phyloP scores from a whole-genome alignment of 2,113 vertebrate genomes.

The Etheostoma spectabile region DNA sequence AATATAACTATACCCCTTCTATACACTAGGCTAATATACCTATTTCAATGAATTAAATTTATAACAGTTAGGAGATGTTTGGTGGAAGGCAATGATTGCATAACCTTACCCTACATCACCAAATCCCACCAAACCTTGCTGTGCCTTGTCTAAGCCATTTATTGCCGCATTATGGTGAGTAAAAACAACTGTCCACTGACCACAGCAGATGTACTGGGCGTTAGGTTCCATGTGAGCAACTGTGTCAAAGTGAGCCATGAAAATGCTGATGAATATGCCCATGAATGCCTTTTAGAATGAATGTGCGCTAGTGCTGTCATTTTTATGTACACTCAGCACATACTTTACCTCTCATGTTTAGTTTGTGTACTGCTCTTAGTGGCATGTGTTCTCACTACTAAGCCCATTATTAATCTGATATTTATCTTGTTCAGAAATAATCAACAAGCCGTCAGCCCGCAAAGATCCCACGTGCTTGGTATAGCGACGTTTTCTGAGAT shows the following conservation, averaged over 20 bases:
- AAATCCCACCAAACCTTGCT: background rate
- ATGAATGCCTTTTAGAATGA: background rate
- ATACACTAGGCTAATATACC: background rate
- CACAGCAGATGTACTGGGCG: background rate
- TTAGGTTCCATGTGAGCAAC: background rate
- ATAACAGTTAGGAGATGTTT: background rate
- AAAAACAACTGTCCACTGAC: background rate
- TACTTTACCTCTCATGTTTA: background rate
- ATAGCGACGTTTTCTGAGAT: background rate
- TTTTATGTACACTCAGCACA: conserved; percentile 1
- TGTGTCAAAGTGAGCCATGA: conserved; percentile 12
- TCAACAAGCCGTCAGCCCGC: background rate
- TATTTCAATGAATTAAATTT: background rate
- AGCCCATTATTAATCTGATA: background rate
- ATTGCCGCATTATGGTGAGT: background rate
- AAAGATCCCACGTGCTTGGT: background rate
- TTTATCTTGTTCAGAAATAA: background rate
- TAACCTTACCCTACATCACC: background rate
- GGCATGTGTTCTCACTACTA: background rate
- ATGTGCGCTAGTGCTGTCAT: background rate
- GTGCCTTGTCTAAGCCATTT: background rate
- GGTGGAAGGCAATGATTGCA: background rate
- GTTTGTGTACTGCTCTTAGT: background rate
- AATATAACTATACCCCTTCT: too few relatives aligned
- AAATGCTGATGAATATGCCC: conserved; percentile 2